These are phyloP conservation scores for Dasypolia templi DNA, from an alignment of 2,888 invertebrate genomes.

Conservation along the genomic window DNA sequence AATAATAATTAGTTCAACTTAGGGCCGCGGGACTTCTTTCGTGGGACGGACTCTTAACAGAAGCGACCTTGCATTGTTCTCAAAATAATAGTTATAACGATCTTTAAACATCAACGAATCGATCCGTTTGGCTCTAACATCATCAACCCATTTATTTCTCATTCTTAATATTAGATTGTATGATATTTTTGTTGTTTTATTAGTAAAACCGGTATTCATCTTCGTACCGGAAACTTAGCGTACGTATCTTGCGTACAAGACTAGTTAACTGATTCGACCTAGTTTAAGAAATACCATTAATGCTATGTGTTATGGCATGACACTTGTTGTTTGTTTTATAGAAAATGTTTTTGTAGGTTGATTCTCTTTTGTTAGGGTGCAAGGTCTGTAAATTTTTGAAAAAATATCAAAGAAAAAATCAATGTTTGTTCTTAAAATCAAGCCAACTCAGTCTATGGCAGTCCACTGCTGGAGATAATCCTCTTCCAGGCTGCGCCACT, in stretches of 20 bases:
- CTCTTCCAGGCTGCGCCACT: too few relatives aligned
- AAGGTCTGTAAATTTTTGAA: background rate
- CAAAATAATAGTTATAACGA: conserved; percentile 13
- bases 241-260: conserved; percentile 34
- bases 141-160: background rate
- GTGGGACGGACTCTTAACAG: too few relatives aligned
- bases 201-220: conserved; percentile 47
- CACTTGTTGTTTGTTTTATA: background rate
- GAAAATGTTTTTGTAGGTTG: background rate
- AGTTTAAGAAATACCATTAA: conserved; percentile 46
- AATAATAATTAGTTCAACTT: too few relatives aligned
- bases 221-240: conserved; percentile 55
- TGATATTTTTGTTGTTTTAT: conserved; percentile 43
- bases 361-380: background rate
- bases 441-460: too few relatives aligned
- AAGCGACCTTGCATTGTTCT: conserved; percentile 49
- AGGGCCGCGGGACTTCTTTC: too few relatives aligned
- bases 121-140: conserved; percentile 13
- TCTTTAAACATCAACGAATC: too few relatives aligned
- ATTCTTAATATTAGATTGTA: conserved; percentile 6
- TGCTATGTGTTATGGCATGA: background rate
- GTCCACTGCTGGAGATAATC: too few relatives aligned
- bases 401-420: too few relatives aligned
- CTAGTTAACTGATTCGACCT: conserved; percentile 60
- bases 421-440: too few relatives aligned